Evolutionary conservation across 2,797 vertebrate genomes (phyloP).

Genomic region (Psittacula derbiana): DNA sequence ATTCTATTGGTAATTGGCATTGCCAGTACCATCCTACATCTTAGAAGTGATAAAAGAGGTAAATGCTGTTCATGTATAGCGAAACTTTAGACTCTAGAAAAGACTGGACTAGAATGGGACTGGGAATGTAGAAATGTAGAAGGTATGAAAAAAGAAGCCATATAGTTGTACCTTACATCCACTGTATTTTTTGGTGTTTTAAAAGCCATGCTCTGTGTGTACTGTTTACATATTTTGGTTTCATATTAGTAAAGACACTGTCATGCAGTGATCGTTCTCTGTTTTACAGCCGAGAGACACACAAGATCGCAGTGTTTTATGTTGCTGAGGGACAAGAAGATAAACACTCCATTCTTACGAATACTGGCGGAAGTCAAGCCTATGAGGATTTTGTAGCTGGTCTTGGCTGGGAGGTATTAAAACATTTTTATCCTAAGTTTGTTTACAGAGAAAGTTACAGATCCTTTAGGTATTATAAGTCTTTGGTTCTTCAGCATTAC

Average conservation of each 20-base stretch:
- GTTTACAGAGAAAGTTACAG: background rate
- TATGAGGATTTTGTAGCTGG: conserved; percentile 98
- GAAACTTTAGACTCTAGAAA: background rate
- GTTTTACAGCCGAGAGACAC: conserved; percentile 91
- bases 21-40: background rate
- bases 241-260: background rate
- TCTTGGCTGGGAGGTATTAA: conserved; percentile 95
- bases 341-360: conserved; percentile 98
- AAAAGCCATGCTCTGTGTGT: background rate
- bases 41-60: background rate
- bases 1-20: background rate
- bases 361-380: conserved; percentile 93
- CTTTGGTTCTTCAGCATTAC: background rate
- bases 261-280: conserved; percentile 2
- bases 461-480: background rate
- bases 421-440: background rate
- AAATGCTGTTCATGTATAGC: background rate
- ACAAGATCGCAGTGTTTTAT: conserved; percentile 99
- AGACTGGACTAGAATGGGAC: background rate
- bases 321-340: conserved; percentile 98
- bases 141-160: background rate
- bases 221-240: background rate
- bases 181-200: background rate
- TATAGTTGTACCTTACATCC: background rate
- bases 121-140: background rate